Base-by-base conservation (phyloP, 1,140 invertebrate genomes). In the Caerostris extrusa region DNA sequence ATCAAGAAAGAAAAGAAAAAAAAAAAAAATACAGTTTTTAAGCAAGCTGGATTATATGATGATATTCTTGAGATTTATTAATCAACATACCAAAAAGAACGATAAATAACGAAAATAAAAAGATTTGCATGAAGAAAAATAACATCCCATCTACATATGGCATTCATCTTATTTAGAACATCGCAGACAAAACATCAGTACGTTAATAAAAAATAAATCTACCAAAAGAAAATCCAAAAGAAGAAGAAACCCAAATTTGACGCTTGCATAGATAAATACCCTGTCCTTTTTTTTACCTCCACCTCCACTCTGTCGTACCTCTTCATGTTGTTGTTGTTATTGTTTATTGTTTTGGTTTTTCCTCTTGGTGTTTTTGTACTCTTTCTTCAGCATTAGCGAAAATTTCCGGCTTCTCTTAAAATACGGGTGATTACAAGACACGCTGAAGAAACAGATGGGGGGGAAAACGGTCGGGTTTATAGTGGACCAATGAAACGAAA, bases 321-420 rank as follows among this genome's bases (percentile, higher is more conserved):
- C 56, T 58, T 85, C 6, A 19, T n/a, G 14, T 19, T 4, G 50
- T 10, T 7, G 10, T 10, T 83, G 50, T 57, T 85, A 7, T 57
- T 56, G 14, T 5, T 57, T 83, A 5, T 83, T 83, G 12, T n/a
- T 53, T 56, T 55, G 7, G 10, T 64, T 88, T 61, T 88, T 88
- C 67, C 14, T 53, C 1, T 88, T 14, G 6, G 3, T 4, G 50
- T 87, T 61, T 60, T 87, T 87, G 85, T 34, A 12, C 14, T 88
- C 58, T 88, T 88, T 64, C 67, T 88, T 88, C 50, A 88, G 60
- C 86, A 88, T 88, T 88, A 88, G 58, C 60, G 86, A 88, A 88
- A 64, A 50, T 58, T 88, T 67, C 61, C 60, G 58, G 58, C 86
- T 88, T 88, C 61, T 88, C 86, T 60, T 67, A 55, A 88, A 88